Percentiles rank a stretch among this genome's conserved stretches.
Conservation (phyloP, 1,140 invertebrate species). For the Cepaea nemoralis region DNA sequence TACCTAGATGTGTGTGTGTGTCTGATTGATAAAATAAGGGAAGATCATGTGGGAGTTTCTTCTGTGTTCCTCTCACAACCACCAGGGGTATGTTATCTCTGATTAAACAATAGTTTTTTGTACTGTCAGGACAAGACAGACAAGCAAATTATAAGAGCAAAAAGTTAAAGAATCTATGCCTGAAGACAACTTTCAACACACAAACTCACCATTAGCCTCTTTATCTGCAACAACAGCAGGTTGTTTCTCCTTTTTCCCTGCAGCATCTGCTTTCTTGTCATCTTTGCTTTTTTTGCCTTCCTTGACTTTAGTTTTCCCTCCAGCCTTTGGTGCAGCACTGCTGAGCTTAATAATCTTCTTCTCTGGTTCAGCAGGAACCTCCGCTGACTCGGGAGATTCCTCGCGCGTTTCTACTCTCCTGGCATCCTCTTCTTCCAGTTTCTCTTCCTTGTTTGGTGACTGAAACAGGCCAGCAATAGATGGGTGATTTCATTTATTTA, state of each 20-base stretch:
- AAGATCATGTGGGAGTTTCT: too few species aligned
- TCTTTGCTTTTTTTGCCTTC: constrained; percentile 32
- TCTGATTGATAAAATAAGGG: too few species aligned
- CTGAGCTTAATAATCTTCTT: constrained; percentile 33
- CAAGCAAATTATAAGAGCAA: too few species aligned
- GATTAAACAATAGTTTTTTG: too few species aligned
- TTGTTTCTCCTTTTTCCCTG: constrained; percentile 15
- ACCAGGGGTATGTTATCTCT: too few species aligned
- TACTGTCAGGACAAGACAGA: too few species aligned
- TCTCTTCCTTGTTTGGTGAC: constrained; percentile 9
- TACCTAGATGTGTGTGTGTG: too few species aligned
- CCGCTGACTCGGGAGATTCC: not conserved
- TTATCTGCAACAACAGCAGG: not conserved
- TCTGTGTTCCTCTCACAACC: too few species aligned
- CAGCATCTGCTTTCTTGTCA: constrained; percentile 35
- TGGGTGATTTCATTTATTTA: too few species aligned
- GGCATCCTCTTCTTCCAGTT: constrained; percentile 38
- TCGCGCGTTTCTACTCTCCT: constrained; percentile 28
- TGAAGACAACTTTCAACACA: too few species aligned
- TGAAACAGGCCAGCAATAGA: not conserved
- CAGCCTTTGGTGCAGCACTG: not conserved
- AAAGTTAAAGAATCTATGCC: too few species aligned
- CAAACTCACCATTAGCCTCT: not conserved
- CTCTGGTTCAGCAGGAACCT: constrained; percentile 7
- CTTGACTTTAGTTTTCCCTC: constrained; percentile 19